These are phyloP conservation scores for Pangasius djambal DNA, from an alignment of 2,797 vertebrate species.

Conservation along the genomic window DNA sequence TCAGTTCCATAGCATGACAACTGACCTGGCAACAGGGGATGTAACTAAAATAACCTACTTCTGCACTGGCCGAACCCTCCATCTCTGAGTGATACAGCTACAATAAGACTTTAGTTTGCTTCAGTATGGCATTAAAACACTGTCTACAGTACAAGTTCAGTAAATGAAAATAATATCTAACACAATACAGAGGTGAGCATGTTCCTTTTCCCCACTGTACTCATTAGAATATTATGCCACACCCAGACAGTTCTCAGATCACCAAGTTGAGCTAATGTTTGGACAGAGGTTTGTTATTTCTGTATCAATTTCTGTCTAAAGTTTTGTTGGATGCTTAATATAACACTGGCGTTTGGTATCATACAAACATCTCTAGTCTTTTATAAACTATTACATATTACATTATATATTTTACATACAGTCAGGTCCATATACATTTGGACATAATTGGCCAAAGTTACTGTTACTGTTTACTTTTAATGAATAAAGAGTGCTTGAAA, in stretches of 20 bases:
- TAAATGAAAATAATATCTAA: not conserved
- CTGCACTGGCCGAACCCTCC: not conserved
- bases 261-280: not conserved
- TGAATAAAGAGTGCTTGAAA: not conserved
- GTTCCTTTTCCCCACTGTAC: not conserved
- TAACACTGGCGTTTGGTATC: not conserved
- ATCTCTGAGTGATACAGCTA: not conserved
- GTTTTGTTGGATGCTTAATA: not conserved
- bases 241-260: not conserved
- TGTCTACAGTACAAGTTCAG: not conserved
- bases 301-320: not conserved
- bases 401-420: not conserved
- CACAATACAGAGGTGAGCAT: not conserved
- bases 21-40: not conserved
- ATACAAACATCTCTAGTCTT: not conserved
- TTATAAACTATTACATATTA: not conserved
- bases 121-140: not conserved
- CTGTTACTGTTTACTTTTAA: not conserved
- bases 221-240: not conserved
- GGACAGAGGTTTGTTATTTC: not conserved
- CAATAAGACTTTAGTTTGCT: not conserved
- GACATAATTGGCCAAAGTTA: too few species aligned
- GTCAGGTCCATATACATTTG: not conserved
- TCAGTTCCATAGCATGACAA: not conserved
- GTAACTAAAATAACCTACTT: conserved; percentile 8